Evolutionary conservation across 1,140 invertebrate genomes (phyloP), one percentile per base, ranked within the genome.

Genomic region (Lordiphosa mommai): DNA sequence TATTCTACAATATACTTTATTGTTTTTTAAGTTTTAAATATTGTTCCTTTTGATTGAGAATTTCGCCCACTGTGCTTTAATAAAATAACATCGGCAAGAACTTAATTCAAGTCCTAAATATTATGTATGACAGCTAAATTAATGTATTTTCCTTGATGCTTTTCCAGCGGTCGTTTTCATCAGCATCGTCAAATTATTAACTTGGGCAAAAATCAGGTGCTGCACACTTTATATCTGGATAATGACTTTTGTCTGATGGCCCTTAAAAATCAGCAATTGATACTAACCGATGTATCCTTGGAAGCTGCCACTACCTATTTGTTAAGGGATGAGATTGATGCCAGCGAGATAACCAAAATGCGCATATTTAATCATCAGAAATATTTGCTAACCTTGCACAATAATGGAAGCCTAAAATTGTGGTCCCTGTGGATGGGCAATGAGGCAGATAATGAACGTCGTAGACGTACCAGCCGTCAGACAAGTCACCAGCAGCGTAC

Each of bases 121-220:
- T n/a, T n/a, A n/a, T n/a, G n/a, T n/a, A n/a, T n/a, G n/a, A n/a
- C n/a, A n/a, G n/a, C n/a, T n/a, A n/a, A n/a, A n/a, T n/a, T n/a
- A n/a, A n/a, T n/a, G n/a, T n/a, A n/a, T 38, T 4, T 29, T 1
- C 17, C 27, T 17, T 8, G n/a, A n/a, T n/a, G 3, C 7, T 9
- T 55, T 52, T 23, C 4, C 14, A 88, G 87, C 41, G 87, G 77
- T 1, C 76, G 65, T 9, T 86, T 80, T 16, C 84, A 88, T 34
- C 76, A 85, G 51, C 72, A 85, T n/a, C 76, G 85, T 1, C 71
- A 86, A 32, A 87, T 88, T 3, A 59, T 85, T 1, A 68, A 66
- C 27, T 43, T 88, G 6, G 80, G 72, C 8, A 12, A 58, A 5
- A n/a, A 69, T 23, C 14, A 61, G 8, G 59, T 67, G 8, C 69